Evolutionary conservation across 1,140 invertebrate species (phyloP).

Genomic region (Periplaneta americana): DNA sequence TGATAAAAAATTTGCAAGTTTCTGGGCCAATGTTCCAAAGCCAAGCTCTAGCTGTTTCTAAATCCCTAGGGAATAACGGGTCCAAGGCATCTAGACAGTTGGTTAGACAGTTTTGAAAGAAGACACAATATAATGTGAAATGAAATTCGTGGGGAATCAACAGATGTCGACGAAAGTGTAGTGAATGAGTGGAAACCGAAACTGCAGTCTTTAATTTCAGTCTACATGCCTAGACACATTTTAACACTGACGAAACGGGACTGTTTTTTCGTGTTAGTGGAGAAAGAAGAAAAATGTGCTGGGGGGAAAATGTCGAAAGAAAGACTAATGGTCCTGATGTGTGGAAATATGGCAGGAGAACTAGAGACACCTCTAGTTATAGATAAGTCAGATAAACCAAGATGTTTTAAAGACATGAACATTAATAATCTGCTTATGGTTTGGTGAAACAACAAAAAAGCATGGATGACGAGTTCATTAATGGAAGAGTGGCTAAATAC

Average conservation of each 20-base stretch:
- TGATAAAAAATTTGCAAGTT: no score
- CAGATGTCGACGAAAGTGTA: neutral
- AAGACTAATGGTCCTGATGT: neutral
- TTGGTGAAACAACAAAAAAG: constrained; percentile 3
- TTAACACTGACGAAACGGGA: neutral
- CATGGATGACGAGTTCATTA: constrained; percentile 3
- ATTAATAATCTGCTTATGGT: neutral
- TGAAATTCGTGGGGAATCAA: neutral
- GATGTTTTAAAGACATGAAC: neutral
- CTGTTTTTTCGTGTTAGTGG: neutral
- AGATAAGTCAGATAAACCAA: neutral
- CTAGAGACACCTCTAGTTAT: neutral
- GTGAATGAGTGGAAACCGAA: constrained; percentile 4
- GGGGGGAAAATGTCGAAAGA: constrained; percentile 2
- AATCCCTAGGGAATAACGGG: neutral
- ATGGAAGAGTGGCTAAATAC: neutral
- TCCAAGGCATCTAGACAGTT: constrained; percentile 5
- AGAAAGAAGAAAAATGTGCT: neutral
- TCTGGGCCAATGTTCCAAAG: no score
- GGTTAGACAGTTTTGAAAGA: constrained; percentile 2
- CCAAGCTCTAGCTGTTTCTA: no score
- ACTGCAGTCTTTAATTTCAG: neutral
- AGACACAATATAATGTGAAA: neutral
- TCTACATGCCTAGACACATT: neutral
- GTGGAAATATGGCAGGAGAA: neutral